Percentiles rank a stretch among this genome's conserved stretches.
Evolutionary conservation across 35 echinoderm and acorn worm species (phyloP).

Genomic region (Diadema setosum): DNA sequence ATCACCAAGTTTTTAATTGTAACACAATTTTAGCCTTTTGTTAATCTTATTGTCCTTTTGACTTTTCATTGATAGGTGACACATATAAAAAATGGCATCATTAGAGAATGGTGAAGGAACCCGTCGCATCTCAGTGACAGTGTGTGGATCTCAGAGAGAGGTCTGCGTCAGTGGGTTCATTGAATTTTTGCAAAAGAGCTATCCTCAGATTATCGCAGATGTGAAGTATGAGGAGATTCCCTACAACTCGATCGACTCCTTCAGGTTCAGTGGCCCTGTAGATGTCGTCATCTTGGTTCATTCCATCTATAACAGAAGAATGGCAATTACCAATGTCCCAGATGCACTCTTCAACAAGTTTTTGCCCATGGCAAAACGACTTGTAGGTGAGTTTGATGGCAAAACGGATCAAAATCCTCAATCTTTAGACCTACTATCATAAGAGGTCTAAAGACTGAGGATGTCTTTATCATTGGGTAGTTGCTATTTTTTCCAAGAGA

Average conservation of each 20-base stretch:
- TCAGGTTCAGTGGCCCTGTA: not conserved
- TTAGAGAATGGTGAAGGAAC: too few relatives aligned
- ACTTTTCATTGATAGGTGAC: too few relatives aligned
- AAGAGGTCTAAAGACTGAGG: not conserved
- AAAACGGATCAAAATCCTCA: not conserved
- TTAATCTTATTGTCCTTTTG: too few relatives aligned
- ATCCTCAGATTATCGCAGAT: not conserved
- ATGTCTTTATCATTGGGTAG: not conserved
- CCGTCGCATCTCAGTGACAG: not conserved
- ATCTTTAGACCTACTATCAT: not conserved
- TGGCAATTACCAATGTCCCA: not conserved
- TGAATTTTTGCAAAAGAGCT: not conserved
- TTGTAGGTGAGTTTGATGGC: not conserved
- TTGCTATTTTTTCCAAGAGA: too few relatives aligned
- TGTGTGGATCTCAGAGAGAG: not conserved
- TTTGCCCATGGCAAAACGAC: not conserved
- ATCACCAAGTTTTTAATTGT: too few relatives aligned
- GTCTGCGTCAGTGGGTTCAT: not conserved
- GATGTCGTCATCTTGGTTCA: not conserved
- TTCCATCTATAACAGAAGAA: not conserved
- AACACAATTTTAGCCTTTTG: too few relatives aligned
- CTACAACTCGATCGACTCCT: not conserved
- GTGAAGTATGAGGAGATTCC: not conserved
- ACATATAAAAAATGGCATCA: too few relatives aligned
- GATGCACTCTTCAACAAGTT: not conserved